Percentiles rank a stretch among this genome's conserved stretches.
phyloP scores from a whole-genome alignment of 2,888 invertebrate species.

The Octonoba sinensis region DNA sequence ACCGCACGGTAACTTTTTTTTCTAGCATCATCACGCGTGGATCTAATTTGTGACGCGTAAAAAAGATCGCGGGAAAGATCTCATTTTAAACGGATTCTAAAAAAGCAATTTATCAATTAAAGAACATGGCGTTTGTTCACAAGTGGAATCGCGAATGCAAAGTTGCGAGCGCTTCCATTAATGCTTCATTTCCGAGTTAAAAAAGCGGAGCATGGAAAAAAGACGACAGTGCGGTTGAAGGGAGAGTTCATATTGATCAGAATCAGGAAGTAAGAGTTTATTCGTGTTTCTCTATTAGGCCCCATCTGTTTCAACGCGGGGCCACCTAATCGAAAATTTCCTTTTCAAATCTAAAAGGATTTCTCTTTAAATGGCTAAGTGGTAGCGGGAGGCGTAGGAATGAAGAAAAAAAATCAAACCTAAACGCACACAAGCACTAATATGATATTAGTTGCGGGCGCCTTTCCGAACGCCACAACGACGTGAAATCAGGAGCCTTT shows the following conservation, averaged over 20 bases:
- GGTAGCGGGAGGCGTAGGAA: conserved; percentile 45
- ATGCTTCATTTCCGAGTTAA: no score
- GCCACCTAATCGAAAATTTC: conserved; percentile 54
- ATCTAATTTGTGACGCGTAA: no score
- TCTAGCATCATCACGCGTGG: no score
- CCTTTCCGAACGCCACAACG: conserved; percentile 37
- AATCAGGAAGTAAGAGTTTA: conserved; percentile 63
- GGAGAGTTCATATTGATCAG: conserved; percentile 56
- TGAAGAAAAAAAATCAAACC: conserved; percentile 42
- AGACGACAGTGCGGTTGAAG: conserved; percentile 22
- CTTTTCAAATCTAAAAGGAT: conserved; percentile 63
- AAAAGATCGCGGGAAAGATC: no score
- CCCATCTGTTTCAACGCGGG: conserved; percentile 52
- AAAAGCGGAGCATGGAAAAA: conserved; percentile 32
- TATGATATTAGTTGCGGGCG: conserved; percentile 58
- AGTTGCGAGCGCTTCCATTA: no score
- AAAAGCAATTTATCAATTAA: no score
- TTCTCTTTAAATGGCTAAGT: conserved; percentile 61
- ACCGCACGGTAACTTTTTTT: no score
- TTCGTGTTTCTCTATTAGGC: conserved; percentile 62
- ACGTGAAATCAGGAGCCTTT: conserved; percentile 61
- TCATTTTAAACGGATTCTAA: no score
- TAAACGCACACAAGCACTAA: conserved; percentile 57
- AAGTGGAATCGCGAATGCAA: neutral
- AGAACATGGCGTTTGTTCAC: no score